Conservation (phyloP, 2,113 vertebrate genomes). For the Vidua chalybeata region DNA sequence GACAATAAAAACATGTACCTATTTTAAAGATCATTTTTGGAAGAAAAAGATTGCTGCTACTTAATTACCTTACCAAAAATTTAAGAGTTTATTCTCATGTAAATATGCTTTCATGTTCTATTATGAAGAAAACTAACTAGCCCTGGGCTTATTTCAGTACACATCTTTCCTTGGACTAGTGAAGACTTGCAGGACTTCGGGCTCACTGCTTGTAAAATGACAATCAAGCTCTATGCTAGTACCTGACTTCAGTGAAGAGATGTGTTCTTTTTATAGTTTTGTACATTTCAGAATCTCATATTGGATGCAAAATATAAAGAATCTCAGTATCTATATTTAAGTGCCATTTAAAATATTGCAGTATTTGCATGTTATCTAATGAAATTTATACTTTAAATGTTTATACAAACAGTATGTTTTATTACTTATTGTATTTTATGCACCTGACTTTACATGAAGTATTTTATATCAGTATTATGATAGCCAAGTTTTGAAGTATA, state of each 20-base stretch:
- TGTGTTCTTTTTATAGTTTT: conserved; percentile 78
- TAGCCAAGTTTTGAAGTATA: conserved; percentile 78
- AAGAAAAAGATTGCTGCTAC: conserved; percentile 78
- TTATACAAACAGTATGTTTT: conserved; percentile 74
- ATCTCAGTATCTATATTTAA: conserved; percentile 74
- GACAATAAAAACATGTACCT: not conserved
- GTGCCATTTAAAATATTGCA: conserved; percentile 81
- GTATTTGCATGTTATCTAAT: conserved; percentile 86
- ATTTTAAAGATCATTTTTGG: conserved; percentile 54
- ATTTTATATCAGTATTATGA: conserved; percentile 87
- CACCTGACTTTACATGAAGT: conserved; percentile 80
- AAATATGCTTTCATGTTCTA: conserved; percentile 74
- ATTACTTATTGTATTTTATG: conserved; percentile 73
- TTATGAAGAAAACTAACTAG: conserved; percentile 70
- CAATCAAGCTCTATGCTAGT: conserved; percentile 82
- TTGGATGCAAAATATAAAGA: conserved; percentile 69
- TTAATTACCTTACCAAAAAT: conserved; percentile 77
- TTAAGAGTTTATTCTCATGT: conserved; percentile 67
- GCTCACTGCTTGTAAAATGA: conserved; percentile 75
- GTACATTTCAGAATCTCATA: conserved; percentile 72
- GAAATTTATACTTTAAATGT: conserved; percentile 80
- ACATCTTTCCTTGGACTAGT: not conserved
- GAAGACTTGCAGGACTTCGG: not conserved
- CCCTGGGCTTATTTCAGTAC: not conserved
- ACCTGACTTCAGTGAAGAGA: conserved; percentile 76